These are phyloP conservation scores for Manis javanica DNA, from an alignment of 2,797 vertebrate genomes.

Conservation along the genomic window DNA sequence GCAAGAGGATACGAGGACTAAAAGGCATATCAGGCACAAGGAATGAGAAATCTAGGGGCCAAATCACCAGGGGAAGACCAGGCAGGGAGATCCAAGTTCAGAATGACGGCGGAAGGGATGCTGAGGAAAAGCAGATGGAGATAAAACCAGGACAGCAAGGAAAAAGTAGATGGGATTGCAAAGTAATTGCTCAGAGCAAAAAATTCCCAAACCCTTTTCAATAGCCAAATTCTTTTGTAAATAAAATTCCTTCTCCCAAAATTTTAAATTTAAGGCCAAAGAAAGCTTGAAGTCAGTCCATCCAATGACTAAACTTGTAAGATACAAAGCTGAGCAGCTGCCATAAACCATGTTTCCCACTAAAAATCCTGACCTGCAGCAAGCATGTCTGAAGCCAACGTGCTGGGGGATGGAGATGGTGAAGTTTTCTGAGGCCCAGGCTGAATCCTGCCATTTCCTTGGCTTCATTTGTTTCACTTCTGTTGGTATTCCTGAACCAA, in stretches of 20 bases:
- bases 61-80: background rate
- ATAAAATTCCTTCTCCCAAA: slow-evolving; percentile 50
- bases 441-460: background rate
- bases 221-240: slow-evolving; percentile 14
- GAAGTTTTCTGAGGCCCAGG: background rate
- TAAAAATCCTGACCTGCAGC: background rate
- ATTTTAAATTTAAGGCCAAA: slow-evolving; percentile 35
- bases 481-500: slow-evolving; percentile 21
- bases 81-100: background rate
- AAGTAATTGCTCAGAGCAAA: background rate
- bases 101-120: background rate
- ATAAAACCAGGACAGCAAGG: background rate
- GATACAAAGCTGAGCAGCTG: background rate
- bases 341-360: background rate
- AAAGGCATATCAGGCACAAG: background rate
- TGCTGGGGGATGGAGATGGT: background rate
- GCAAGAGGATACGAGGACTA: background rate
- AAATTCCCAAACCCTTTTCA: background rate
- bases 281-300: slow-evolving; percentile 39
- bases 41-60: background rate
- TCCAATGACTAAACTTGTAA: background rate
- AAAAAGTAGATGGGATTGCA: background rate
- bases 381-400: background rate
- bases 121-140: background rate
- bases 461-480: background rate